phyloP scores from a whole-genome alignment of 2,888 invertebrate genomes.

The Chloroclystis v-ata region DNA sequence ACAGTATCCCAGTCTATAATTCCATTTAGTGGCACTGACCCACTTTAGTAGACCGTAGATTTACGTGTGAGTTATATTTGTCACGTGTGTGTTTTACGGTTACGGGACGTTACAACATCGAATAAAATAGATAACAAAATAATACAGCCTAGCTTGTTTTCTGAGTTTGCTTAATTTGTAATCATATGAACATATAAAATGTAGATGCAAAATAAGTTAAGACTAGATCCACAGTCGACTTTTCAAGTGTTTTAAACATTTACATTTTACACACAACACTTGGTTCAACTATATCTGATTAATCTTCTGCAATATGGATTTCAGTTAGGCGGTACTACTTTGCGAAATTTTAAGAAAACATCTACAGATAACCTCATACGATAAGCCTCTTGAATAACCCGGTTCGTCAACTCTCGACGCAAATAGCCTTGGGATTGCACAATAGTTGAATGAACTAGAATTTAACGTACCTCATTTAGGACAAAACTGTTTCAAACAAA shows the following conservation, averaged over 20 bases:
- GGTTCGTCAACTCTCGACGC: slow-evolving; percentile 5
- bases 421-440: slow-evolving; percentile 21
- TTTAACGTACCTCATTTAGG: slow-evolving; percentile 15
- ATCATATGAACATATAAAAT: too few relatives aligned
- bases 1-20: slow-evolving; percentile 11
- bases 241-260: too few relatives aligned
- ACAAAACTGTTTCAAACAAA: not conserved
- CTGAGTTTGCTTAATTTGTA: too few relatives aligned
- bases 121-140: not conserved
- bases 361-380: not conserved
- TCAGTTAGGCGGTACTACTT: too few relatives aligned
- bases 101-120: not conserved
- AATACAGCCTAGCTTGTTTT: too few relatives aligned
- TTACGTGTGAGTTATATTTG: slow-evolving; percentile 17
- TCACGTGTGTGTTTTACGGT: slow-evolving; percentile 11
- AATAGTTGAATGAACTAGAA: slow-evolving; percentile 26
- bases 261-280: too few relatives aligned
- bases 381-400: not conserved
- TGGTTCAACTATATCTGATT: too few relatives aligned
- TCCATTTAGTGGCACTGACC: slow-evolving; percentile 23
- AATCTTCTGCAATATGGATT: too few relatives aligned
- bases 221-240: too few relatives aligned
- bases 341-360: too few relatives aligned
- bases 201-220: too few relatives aligned
- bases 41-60: slow-evolving; percentile 10